phyloP scores from a whole-genome alignment of 2,888 invertebrate species.

The Phalera bucephala region DNA sequence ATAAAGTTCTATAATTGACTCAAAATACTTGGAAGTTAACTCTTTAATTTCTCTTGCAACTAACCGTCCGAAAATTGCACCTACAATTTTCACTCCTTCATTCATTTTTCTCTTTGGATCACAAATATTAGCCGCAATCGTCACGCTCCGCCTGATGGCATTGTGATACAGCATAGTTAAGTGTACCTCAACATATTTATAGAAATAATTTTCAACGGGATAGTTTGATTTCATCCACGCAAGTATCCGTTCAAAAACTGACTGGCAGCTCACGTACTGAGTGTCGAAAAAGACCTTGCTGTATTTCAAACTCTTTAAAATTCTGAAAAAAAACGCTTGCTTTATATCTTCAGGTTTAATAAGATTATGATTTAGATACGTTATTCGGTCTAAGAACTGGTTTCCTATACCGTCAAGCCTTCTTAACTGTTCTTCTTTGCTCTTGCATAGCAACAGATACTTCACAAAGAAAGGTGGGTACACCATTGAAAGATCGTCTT shows the following conservation, averaged over 20 bases:
- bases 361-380: constrained; percentile 5
- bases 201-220: constrained; percentile 44
- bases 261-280: constrained; percentile 39
- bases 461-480: constrained; percentile 45
- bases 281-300: constrained; percentile 43
- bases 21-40: constrained; percentile 41
- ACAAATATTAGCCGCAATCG: constrained; percentile 39
- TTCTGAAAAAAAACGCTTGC: constrained; percentile 20
- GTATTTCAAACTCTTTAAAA: constrained; percentile 41
- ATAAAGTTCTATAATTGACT: constrained; percentile 46
- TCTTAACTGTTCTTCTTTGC: constrained; percentile 29
- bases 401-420: constrained; percentile 36
- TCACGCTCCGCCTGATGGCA: constrained; percentile 41
- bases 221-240: constrained; percentile 39
- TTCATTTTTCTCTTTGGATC: constrained; percentile 25
- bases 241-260: constrained; percentile 44
- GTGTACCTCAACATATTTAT: constrained; percentile 40
- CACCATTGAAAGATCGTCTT: constrained; percentile 16
- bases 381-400: constrained; percentile 39
- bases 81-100: constrained; percentile 44
- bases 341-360: not conserved
- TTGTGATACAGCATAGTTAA: constrained; percentile 54
- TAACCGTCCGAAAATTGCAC: constrained; percentile 44
- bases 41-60: constrained; percentile 42
- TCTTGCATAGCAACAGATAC: constrained; percentile 43